Conservation (phyloP, 2,797 vertebrate species). For the Anabacerthia variegaticeps region DNA sequence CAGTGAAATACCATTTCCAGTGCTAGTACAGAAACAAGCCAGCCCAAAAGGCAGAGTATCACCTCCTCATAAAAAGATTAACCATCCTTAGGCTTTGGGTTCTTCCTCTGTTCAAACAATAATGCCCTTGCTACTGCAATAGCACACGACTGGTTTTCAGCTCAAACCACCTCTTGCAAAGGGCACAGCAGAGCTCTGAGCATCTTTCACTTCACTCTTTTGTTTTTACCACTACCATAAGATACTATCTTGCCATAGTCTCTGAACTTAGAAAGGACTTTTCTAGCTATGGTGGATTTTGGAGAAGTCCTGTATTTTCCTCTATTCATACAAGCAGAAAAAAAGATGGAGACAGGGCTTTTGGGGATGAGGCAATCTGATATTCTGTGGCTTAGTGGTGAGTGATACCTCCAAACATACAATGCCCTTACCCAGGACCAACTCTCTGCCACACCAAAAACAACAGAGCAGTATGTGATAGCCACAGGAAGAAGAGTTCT, state of each 20-base stretch:
- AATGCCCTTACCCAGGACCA: background rate
- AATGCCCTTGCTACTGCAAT: background rate
- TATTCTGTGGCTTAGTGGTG: background rate
- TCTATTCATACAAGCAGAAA: background rate
- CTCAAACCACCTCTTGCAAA: background rate
- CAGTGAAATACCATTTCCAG: background rate
- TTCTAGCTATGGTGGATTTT: background rate
- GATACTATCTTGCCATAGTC: background rate
- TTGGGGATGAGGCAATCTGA: background rate
- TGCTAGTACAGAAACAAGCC: background rate
- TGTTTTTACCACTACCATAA: background rate
- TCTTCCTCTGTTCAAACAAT: background rate
- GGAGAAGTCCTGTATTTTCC: background rate
- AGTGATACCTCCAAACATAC: background rate
- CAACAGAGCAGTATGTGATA: background rate
- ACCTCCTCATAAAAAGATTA: background rate
- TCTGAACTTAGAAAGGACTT: background rate
- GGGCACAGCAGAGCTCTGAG: background rate
- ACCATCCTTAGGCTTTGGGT: background rate
- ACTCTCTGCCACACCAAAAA: fast-evolving
- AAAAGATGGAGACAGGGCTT: background rate
- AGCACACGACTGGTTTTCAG: background rate
- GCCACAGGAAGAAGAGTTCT: background rate
- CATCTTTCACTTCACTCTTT: background rate
- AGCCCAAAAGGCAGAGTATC: background rate